These are phyloP conservation scores for Scaeva pyrastri DNA, from an alignment of 2,888 invertebrate genomes.

Conservation along the genomic window DNA sequence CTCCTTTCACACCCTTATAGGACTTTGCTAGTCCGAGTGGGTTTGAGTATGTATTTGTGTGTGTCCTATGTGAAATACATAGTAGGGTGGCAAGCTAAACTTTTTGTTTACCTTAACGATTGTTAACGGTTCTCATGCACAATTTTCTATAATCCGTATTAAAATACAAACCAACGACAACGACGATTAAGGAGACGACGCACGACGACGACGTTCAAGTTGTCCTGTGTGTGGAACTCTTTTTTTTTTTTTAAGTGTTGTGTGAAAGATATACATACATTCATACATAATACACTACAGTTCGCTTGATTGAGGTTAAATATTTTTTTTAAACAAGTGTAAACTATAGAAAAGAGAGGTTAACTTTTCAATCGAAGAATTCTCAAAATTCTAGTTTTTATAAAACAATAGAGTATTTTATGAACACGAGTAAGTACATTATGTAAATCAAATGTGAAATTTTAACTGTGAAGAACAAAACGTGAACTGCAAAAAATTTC, in stretches of 20 bases:
- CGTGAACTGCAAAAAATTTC: too few relatives aligned
- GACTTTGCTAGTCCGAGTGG: background rate
- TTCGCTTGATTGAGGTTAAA: background rate
- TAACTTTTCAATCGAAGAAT: too few relatives aligned
- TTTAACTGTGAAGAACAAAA: too few relatives aligned
- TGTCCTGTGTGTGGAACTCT: conserved; percentile 10
- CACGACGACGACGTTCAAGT: background rate
- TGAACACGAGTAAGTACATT: too few relatives aligned
- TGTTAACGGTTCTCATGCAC: conserved; percentile 57
- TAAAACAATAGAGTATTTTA: too few relatives aligned
- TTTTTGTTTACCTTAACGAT: conserved; percentile 53
- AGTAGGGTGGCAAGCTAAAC: conserved; percentile 39
- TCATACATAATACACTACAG: conserved; percentile 1
- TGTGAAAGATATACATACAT: background rate
- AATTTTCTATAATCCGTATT: conserved; percentile 50
- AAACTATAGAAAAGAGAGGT: too few relatives aligned
- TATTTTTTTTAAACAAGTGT: too few relatives aligned
- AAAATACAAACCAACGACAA: conserved; percentile 10
- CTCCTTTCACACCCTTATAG: background rate
- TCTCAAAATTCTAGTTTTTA: too few relatives aligned
- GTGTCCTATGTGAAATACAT: background rate
- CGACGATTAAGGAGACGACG: too few relatives aligned
- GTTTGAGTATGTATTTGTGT: background rate
- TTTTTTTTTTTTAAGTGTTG: background rate
- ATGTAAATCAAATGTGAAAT: too few relatives aligned